Evolutionary conservation across 2,113 vertebrate species (phyloP).

Genomic region (Acrocephalus arundinaceus): DNA sequence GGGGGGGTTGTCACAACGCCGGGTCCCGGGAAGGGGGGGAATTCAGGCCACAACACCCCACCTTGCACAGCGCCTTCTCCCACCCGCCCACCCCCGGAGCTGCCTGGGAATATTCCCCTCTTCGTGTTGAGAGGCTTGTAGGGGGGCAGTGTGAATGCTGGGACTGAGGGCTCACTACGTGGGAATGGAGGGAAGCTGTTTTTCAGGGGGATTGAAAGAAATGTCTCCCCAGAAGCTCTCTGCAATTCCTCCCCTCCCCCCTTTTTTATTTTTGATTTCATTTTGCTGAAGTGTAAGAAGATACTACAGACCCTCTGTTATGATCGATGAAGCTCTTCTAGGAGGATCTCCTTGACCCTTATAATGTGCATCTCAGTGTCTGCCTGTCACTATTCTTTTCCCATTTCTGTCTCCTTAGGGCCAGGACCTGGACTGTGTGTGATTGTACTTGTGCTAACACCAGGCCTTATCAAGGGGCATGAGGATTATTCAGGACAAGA

Average conservation of each 20-base stretch:
- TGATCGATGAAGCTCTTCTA: slow-evolving; percentile 32
- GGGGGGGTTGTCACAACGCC: slow-evolving; percentile 57
- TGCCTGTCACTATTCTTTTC: slow-evolving; percentile 62
- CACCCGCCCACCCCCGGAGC: neutral
- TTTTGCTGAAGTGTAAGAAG: slow-evolving; percentile 46
- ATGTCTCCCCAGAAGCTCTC: slow-evolving; percentile 30
- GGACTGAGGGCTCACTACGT: neutral
- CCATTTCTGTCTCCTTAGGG: slow-evolving; percentile 69
- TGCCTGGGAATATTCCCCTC: neutral
- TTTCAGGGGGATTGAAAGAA: slow-evolving; percentile 4
- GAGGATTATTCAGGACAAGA: slow-evolving; percentile 52
- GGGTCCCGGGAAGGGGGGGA: slow-evolving; percentile 23
- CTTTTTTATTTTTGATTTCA: neutral
- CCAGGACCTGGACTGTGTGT: slow-evolving; percentile 53
- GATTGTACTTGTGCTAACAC: slow-evolving; percentile 46
- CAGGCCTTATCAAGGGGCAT: slow-evolving; percentile 32
- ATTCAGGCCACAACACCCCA: slow-evolving; percentile 46
- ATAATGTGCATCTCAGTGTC: neutral
- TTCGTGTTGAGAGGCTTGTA: neutral
- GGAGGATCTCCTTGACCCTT: slow-evolving; percentile 43
- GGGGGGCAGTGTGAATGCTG: neutral
- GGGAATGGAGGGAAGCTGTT: slow-evolving; percentile 27
- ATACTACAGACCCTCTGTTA: slow-evolving; percentile 33
- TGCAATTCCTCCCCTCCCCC: slow-evolving; percentile 26
- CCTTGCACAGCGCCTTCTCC: slow-evolving; percentile 27